phyloP scores from a whole-genome alignment of 2,113 vertebrate species.

The Larimichthys crocea region DNA sequence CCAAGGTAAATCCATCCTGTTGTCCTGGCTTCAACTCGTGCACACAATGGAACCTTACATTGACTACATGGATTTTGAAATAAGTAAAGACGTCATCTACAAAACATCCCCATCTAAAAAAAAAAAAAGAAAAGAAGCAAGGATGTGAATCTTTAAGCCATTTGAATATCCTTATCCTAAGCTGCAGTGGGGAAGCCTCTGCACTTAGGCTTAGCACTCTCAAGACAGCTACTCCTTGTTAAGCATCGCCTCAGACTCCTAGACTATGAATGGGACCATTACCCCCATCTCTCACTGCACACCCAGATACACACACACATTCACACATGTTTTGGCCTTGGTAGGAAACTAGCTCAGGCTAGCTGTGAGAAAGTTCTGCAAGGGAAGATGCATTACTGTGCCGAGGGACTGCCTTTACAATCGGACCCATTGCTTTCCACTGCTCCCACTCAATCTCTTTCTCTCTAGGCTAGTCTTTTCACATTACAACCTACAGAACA shows the following conservation, averaged over 20 bases:
- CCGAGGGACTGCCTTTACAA: constrained; percentile 48
- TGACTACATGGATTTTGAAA: constrained; percentile 13
- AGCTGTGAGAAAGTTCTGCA: constrained; percentile 49
- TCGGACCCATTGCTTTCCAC: constrained; percentile 22
- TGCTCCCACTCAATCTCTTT: constrained; percentile 44
- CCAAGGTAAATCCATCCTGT: not conserved
- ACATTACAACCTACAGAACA: constrained; percentile 57
- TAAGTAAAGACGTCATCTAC: constrained; percentile 25
- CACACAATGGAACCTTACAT: not conserved
- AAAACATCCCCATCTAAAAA: constrained; percentile 40
- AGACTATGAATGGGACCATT: constrained; percentile 77
- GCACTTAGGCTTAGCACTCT: constrained; percentile 77
- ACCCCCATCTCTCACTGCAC: constrained; percentile 67
- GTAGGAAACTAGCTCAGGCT: constrained; percentile 37
- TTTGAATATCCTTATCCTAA: constrained; percentile 76
- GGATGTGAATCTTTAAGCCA: constrained; percentile 62
- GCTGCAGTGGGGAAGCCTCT: constrained; percentile 69
- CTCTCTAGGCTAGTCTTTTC: constrained; percentile 49
- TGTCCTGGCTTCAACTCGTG: not conserved
- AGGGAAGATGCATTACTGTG: constrained; percentile 32
- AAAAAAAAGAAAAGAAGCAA: not conserved
- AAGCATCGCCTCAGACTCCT: constrained; percentile 68
- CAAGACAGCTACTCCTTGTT: constrained; percentile 77
- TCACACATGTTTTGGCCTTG: constrained; percentile 37
- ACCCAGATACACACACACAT: constrained; percentile 41